phyloP scores from a whole-genome alignment of 2,888 invertebrate species.

The Eupelmus urozonus region DNA sequence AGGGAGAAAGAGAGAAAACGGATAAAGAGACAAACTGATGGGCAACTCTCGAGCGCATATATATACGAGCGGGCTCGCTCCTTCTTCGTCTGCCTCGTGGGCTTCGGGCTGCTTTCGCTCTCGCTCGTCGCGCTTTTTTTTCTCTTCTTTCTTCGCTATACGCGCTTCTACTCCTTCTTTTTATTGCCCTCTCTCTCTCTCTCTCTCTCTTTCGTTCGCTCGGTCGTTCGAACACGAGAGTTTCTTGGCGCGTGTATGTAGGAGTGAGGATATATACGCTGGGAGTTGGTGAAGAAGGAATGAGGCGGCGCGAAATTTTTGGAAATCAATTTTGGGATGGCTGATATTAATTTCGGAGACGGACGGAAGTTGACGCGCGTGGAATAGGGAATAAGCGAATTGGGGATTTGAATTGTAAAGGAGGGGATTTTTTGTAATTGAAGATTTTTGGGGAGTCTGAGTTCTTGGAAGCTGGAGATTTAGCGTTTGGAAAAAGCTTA shows the following conservation, averaged over 20 bases:
- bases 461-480: too few species aligned
- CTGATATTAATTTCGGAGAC: too few species aligned
- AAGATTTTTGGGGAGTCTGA: too few species aligned
- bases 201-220: slow-evolving; percentile 18
- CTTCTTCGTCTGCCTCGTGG: slow-evolving; percentile 1
- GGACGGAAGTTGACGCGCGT: too few species aligned
- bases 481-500: too few species aligned
- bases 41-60: neutral
- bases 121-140: slow-evolving; percentile 22
- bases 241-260: neutral
- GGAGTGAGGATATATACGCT: too few species aligned
- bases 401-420: too few species aligned
- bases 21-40: slow-evolving; percentile 55
- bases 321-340: neutral
- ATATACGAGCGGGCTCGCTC: neutral
- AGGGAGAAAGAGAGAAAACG: slow-evolving; percentile 49
- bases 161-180: slow-evolving; percentile 36
- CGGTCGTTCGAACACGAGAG: slow-evolving; percentile 7
- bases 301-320: too few species aligned
- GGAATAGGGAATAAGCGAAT: too few species aligned
- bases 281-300: too few species aligned
- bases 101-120: neutral
- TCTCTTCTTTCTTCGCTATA: slow-evolving; percentile 12
- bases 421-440: too few species aligned
- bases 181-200: slow-evolving; percentile 17